phyloP scores from a whole-genome alignment of 2,888 invertebrate genomes.

The Oxystoma pomonae region DNA sequence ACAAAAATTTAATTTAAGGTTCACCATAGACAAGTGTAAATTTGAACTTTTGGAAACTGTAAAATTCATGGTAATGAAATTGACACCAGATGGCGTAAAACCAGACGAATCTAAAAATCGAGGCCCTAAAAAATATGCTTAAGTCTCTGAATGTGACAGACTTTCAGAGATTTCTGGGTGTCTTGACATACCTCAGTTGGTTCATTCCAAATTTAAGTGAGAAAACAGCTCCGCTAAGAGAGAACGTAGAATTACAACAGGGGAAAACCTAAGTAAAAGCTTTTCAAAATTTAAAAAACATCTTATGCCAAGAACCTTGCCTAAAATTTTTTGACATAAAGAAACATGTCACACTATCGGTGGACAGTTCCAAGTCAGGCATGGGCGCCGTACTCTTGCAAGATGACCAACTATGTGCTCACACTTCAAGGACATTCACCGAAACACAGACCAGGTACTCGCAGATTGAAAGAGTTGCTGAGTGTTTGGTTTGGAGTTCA shows the following conservation, averaged over 20 bases:
- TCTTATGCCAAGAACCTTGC: constrained; percentile 7
- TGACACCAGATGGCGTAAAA: background rate
- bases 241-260: background rate
- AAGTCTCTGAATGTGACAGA: background rate
- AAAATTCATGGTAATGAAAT: background rate
- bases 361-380: constrained; percentile 26
- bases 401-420: constrained; percentile 22
- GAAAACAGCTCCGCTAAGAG: background rate
- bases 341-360: constrained; percentile 18
- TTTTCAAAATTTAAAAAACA: background rate
- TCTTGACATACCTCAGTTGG: background rate
- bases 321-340: constrained; percentile 20
- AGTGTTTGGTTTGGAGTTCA: constrained; percentile 23
- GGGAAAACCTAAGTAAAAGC: background rate
- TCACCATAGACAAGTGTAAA: too few species aligned
- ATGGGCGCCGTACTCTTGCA: constrained; percentile 26
- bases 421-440: constrained; percentile 9
- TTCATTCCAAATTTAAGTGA: background rate
- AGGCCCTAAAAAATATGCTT: background rate
- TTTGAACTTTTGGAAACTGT: too few species aligned
- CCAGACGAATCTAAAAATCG: background rate
- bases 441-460: constrained; percentile 7
- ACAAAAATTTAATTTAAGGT: too few species aligned
- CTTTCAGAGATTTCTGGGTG: background rate
- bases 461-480: constrained; percentile 29